Conservation (phyloP, 2,888 invertebrate genomes). For the Acanthosoma haemorrhoidale region DNA sequence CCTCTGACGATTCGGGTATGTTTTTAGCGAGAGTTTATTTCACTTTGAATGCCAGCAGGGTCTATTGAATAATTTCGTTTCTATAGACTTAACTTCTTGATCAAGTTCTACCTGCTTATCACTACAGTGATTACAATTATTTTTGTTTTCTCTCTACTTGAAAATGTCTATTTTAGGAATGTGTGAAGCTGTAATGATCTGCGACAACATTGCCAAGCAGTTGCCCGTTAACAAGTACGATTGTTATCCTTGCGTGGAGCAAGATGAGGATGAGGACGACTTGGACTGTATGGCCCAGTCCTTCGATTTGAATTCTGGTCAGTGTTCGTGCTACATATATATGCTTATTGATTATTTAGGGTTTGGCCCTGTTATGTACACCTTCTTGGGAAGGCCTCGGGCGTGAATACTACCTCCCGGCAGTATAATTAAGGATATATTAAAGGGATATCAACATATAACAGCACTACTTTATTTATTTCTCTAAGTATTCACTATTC, state of each 20-base stretch:
- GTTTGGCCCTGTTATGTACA: too few species aligned
- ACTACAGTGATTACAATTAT: background rate
- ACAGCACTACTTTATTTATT: too few species aligned
- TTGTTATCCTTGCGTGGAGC: constrained; percentile 71
- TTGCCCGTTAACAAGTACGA: constrained; percentile 56
- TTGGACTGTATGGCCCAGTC: constrained; percentile 61
- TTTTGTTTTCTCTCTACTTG: background rate
- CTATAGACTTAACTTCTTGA: background rate
- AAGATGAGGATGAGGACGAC: constrained; percentile 73
- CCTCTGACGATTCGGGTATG: constrained; percentile 82
- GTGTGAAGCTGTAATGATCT: constrained; percentile 86
- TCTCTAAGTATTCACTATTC: too few species aligned
- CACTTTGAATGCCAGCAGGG: too few species aligned
- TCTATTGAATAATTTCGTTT: background rate
- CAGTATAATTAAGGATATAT: too few species aligned
- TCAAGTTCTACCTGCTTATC: too few species aligned
- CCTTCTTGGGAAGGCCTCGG: too few species aligned
- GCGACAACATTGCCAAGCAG: constrained; percentile 69
- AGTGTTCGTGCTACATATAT: too few species aligned
- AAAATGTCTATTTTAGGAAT: constrained; percentile 54
- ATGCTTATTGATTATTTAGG: too few species aligned
- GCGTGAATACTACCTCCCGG: too few species aligned
- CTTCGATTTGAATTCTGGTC: constrained; percentile 69
- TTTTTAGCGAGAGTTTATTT: background rate
- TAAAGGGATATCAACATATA: too few species aligned